Evolutionary conservation across 2,888 invertebrate genomes (phyloP), one percentile per base, ranked within the genome.

Genomic region (Petrolisthes manimaculis): DNA sequence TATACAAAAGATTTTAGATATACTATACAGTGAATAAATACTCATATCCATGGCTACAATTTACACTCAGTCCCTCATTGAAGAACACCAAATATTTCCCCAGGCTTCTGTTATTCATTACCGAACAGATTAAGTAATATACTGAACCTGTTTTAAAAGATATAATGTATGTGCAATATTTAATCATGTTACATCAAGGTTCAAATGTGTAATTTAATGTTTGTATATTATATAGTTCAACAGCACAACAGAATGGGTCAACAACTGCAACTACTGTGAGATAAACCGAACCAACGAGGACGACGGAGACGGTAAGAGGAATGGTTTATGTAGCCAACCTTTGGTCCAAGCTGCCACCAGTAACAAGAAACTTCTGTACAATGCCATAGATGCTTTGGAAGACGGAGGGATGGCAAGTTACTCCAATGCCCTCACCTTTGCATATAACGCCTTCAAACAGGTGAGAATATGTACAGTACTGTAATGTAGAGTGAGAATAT

Each of bases 311-410:
- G 71, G n/a, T 1, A 12, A n/a, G n/a, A 61, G 18, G 9, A 71
- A 71, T 6, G 6, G 21, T 6, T 18, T 6, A 14, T 93, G 93
- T 90, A 93, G 93, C 89, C 91, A 92, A 56, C 92, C 92, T 2
- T 93, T 94, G 92, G 93, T 94, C 4, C 94, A 93, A 91, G 94
- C 94, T 4, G 94, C 93, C 89, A 93, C 93, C 90, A 92, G 93
- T 89, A 94, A 94, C 91, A 94, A 94, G 91, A 89, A 92, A 89
- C 89, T 93, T 54, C 92, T 94, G 88, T 92, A 92, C 86, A 92
- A 92, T 55, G 93, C 92, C 56, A 93, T 94, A 51, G 93, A 93
- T 89, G 84, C 91, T 0, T 90, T 94, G n/a, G 88, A 91, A 83
- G 94, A 93, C 80, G 91, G 92, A 37, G 92, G 93, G 24, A 93